Conservation (phyloP, 1,140 invertebrate genomes). For the Triops longicaudatus region DNA sequence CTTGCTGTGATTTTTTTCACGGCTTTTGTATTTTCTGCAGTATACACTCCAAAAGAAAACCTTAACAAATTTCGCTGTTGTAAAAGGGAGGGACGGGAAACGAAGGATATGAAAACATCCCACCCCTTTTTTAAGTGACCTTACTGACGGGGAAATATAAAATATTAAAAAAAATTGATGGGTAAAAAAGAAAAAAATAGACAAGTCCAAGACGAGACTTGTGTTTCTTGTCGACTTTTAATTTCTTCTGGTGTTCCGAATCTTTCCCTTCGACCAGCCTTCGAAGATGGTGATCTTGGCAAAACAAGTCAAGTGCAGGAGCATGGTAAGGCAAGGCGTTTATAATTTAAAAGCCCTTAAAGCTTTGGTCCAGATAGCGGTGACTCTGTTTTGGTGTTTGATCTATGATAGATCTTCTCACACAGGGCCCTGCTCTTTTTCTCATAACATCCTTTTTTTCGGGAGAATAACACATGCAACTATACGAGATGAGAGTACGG, state of each 20-base stretch:
- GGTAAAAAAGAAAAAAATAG: not conserved
- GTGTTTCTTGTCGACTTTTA: not conserved
- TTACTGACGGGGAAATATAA: too few species aligned
- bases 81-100: too few species aligned
- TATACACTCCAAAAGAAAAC: too few species aligned
- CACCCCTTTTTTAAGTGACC: too few species aligned
- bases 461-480: not conserved
- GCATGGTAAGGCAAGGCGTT: not conserved
- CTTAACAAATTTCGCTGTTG: too few species aligned
- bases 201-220: not conserved
- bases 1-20: not conserved
- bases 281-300: not conserved
- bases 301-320: conserved; percentile 10
- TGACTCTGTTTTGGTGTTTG: not conserved
- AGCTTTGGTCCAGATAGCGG: not conserved
- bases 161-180: not conserved
- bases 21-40: not conserved
- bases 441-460: too few species aligned
- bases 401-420: not conserved
- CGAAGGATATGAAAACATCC: too few species aligned
- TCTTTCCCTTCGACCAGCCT: not conserved
- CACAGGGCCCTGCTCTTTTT: too few species aligned
- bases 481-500: not conserved
- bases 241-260: not conserved
- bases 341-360: conserved; percentile 3